Percentiles rank a stretch among this genome's conserved stretches.
These are phyloP conservation scores for Drosophila simulans DNA, from an alignment of 1,140 invertebrate species.

Conservation along the genomic window DNA sequence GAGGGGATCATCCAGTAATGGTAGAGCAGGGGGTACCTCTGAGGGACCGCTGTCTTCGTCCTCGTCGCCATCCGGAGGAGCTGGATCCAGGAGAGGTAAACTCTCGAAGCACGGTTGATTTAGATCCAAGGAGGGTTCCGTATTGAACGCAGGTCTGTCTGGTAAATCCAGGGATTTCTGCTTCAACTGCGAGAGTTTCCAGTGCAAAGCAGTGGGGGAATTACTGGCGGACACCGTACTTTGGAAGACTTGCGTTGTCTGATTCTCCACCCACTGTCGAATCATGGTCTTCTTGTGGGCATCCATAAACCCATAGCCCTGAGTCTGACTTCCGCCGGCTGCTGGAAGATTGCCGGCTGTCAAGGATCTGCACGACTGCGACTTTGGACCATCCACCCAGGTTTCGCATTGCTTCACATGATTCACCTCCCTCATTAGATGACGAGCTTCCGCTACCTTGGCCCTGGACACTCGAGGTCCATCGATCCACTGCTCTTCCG, in stretches of 20 bases:
- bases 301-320: slow-evolving; percentile 94
- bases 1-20: slow-evolving; percentile 90
- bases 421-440: slow-evolving; percentile 90
- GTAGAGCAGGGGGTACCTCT: slow-evolving; percentile 90
- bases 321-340: slow-evolving; percentile 60
- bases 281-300: slow-evolving; percentile 97
- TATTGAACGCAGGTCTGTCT: slow-evolving; percentile 51
- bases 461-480: slow-evolving; percentile 94
- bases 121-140: slow-evolving; percentile 42
- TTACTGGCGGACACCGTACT: slow-evolving; percentile 64
- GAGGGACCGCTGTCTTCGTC: slow-evolving; percentile 90
- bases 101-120: slow-evolving; percentile 41
- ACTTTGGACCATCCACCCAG: slow-evolving; percentile 96
- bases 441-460: slow-evolving; percentile 91
- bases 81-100: slow-evolving; percentile 50
- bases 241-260: slow-evolving; percentile 90
- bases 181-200: slow-evolving; percentile 79
- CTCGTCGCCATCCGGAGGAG: slow-evolving; percentile 87
- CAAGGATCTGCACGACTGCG: slow-evolving; percentile 69
- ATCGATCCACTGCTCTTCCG: slow-evolving; percentile 98
- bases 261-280: slow-evolving; percentile 96
- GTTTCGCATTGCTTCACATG: slow-evolving; percentile 93
- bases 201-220: slow-evolving; percentile 66
- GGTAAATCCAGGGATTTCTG: slow-evolving; percentile 78
- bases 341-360: slow-evolving; percentile 78